A percentile compares a stretch with the other conserved stretches of the same genome.
Evolutionary conservation across 1,140 invertebrate species (phyloP).

Genomic region (Chrysomallon squamiferum): DNA sequence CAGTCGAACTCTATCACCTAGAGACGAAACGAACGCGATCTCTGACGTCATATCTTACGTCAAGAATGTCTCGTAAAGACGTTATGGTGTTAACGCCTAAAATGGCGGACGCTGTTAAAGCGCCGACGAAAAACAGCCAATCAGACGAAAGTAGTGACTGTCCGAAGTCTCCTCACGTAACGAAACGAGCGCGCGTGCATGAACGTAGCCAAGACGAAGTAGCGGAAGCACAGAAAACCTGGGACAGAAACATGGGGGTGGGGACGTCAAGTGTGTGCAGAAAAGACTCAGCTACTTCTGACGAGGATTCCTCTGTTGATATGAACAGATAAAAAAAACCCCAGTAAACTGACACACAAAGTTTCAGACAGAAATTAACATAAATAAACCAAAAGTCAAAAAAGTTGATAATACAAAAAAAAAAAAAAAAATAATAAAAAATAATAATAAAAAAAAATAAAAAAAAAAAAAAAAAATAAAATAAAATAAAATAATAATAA

Average conservation of each 20-base stretch:
- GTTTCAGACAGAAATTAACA: too few relatives aligned
- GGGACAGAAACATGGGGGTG: conserved; percentile 17
- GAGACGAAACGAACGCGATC: conserved; percentile 5
- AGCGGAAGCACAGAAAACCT: conserved; percentile 18
- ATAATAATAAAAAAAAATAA: too few relatives aligned
- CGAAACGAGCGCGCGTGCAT: conserved; percentile 17
- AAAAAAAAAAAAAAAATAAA: too few relatives aligned
- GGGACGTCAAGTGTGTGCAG: neutral
- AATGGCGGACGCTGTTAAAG: too few relatives aligned
- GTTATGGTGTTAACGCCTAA: neutral
- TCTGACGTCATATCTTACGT: conserved; percentile 11
- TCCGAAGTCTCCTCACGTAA: conserved; percentile 14
- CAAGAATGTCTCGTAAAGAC: conserved; percentile 8
- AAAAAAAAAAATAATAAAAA: too few relatives aligned
- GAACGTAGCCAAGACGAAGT: conserved; percentile 18
- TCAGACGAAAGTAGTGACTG: neutral
- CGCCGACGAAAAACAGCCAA: neutral
- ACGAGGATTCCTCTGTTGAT: too few relatives aligned
- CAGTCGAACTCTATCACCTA: conserved; percentile 4
- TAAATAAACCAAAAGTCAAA: too few relatives aligned
- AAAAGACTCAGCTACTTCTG: too few relatives aligned
- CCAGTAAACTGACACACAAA: too few relatives aligned
- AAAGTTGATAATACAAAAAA: too few relatives aligned
- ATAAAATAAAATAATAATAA: too few relatives aligned
- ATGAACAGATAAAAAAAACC: too few relatives aligned